These are phyloP conservation scores for Holacanthus passer DNA, from an alignment of 2,113 vertebrate genomes.

Conservation along the genomic window DNA sequence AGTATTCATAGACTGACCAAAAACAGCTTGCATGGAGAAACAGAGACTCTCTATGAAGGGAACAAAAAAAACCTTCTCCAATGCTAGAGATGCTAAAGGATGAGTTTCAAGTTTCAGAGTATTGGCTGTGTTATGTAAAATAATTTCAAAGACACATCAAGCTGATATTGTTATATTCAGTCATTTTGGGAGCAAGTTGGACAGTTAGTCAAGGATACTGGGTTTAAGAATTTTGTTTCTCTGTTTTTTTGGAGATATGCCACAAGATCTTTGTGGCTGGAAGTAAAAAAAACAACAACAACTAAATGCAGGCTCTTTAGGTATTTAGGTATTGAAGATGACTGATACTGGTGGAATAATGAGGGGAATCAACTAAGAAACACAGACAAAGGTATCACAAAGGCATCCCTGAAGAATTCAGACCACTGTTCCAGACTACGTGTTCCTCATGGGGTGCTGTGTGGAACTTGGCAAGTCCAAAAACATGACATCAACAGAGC, in stretches of 20 bases:
- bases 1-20: constrained; percentile 55
- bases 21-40: constrained; percentile 10
- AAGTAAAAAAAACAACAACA: background rate
- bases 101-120: background rate
- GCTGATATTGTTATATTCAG: background rate
- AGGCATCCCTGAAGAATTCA: constrained; percentile 3
- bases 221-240: background rate
- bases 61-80: background rate
- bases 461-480: constrained; percentile 7
- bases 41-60: background rate
- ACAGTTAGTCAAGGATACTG: background rate
- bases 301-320: background rate
- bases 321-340: no score
- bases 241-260: background rate
- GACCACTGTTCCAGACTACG: no score
- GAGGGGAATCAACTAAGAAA: background rate
- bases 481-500: constrained; percentile 15
- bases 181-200: background rate
- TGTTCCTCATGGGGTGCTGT: background rate
- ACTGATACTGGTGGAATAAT: no score
- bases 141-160: background rate
- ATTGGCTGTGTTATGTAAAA: background rate
- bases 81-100: background rate
- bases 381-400: background rate
- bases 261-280: background rate